A percentile compares a stretch with the other conserved stretches of the same genome.
Evolutionary conservation across 2,113 vertebrate species (phyloP).

Genomic region (Oncorhynchus keta): DNA sequence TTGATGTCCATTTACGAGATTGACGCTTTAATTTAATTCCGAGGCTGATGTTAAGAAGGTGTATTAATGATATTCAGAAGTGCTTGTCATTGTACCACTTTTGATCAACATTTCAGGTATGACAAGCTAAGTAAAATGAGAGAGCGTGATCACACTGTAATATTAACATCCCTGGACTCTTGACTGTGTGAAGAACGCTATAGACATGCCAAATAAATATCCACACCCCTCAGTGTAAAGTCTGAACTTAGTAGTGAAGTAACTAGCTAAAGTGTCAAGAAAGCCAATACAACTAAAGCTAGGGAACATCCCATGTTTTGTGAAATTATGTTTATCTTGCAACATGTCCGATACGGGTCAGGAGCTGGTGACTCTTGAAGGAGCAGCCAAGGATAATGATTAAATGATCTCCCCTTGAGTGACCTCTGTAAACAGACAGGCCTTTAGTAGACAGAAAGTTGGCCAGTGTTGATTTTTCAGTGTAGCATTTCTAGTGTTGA

Average conservation of each 20-base stretch:
- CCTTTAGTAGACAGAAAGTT: background rate
- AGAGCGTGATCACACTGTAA: too few species aligned
- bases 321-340: constrained; percentile 48
- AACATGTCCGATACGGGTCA: constrained; percentile 49
- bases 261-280: too few species aligned
- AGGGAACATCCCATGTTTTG: constrained; percentile 53
- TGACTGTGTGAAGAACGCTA: too few species aligned
- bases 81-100: background rate
- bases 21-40: background rate
- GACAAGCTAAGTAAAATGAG: too few species aligned
- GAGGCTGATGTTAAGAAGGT: background rate
- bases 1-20: too few species aligned
- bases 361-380: constrained; percentile 47
- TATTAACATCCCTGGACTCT: too few species aligned
- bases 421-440: constrained; percentile 51
- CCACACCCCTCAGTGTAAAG: too few species aligned
- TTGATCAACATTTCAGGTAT: too few species aligned
- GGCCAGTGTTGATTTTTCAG: too few species aligned
- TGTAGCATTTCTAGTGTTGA: too few species aligned
- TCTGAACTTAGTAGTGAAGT: too few species aligned
- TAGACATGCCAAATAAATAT: too few species aligned
- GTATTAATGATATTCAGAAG: background rate
- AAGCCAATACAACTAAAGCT: background rate
- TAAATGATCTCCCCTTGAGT: constrained; percentile 55
- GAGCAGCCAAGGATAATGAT: constrained; percentile 55